Evolutionary conservation across 2,797 vertebrate species (phyloP).

Genomic region (Syndactyla subalaris): DNA sequence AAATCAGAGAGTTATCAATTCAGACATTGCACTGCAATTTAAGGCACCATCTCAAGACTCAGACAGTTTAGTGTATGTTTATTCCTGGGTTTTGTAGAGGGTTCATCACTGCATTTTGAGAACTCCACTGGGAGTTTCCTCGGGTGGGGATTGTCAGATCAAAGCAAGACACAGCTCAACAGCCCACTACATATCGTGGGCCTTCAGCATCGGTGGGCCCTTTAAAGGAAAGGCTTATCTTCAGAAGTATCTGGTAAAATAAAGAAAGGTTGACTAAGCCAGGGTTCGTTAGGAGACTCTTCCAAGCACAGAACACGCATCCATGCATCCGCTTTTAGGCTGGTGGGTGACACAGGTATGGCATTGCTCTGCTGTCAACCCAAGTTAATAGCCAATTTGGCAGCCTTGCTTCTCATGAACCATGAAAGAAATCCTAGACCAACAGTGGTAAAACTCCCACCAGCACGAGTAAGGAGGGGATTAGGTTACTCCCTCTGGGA

Average conservation of each 20-base stretch:
- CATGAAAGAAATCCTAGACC: not conserved
- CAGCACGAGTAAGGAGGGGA: not conserved
- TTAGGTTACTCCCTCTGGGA: not conserved
- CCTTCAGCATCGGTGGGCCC: not conserved
- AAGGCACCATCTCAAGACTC: not conserved
- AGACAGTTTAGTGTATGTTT: not conserved
- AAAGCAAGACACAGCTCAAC: not conserved
- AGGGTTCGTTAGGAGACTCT: not conserved
- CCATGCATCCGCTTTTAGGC: not conserved
- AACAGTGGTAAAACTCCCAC: not conserved
- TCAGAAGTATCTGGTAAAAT: not conserved
- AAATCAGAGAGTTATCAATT: not conserved
- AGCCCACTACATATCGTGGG: fast-evolving
- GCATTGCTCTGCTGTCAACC: not conserved
- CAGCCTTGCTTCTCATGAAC: not conserved
- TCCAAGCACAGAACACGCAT: fast-evolving
- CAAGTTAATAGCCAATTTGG: not conserved
- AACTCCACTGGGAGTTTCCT: not conserved
- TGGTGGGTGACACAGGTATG: not conserved
- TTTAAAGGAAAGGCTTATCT: not conserved
- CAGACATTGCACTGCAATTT: not conserved
- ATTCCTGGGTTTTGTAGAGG: not conserved
- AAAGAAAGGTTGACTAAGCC: not conserved
- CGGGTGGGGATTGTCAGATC: not conserved
- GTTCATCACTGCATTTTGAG: not conserved